Evolutionary conservation across 2,797 vertebrate species (phyloP).

Genomic region (Cuculus canorus): DNA sequence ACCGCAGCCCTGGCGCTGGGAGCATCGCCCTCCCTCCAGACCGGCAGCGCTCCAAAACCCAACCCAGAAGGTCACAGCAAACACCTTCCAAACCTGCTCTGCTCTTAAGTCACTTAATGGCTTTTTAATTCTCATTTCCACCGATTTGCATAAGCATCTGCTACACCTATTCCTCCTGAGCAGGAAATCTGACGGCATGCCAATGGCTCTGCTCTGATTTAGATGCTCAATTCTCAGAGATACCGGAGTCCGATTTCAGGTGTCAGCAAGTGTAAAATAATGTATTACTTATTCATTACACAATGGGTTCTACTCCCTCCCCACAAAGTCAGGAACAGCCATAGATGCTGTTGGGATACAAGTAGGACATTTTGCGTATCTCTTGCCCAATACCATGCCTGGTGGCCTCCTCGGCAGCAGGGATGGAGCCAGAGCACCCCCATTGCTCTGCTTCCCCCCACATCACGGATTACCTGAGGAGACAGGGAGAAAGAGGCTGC

Average conservation of each 20-base stretch:
- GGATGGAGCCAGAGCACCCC: background rate
- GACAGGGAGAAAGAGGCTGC: background rate
- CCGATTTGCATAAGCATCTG: background rate
- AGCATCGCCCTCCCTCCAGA: rapidly evolving
- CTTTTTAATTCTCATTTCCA: background rate
- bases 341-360: background rate
- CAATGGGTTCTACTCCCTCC: background rate
- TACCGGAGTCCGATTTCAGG: rapidly evolving
- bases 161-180: background rate
- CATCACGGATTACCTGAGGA: rapidly evolving
- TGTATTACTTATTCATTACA: background rate
- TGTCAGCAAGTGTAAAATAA: rapidly evolving
- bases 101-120: background rate
- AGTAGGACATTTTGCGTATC: too few species aligned
- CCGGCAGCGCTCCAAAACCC: rapidly evolving
- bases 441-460: background rate
- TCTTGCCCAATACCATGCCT: background rate
- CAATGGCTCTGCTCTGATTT: background rate
- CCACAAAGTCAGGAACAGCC: background rate
- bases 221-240: background rate
- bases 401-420: background rate
- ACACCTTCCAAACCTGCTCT: background rate
- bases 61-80: rapidly evolving
- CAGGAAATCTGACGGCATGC: rapidly evolving
- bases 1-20: rapidly evolving